These are phyloP conservation scores for Pyrgilauda ruficollis DNA, from an alignment of 2,113 vertebrate genomes.

Conservation along the genomic window DNA sequence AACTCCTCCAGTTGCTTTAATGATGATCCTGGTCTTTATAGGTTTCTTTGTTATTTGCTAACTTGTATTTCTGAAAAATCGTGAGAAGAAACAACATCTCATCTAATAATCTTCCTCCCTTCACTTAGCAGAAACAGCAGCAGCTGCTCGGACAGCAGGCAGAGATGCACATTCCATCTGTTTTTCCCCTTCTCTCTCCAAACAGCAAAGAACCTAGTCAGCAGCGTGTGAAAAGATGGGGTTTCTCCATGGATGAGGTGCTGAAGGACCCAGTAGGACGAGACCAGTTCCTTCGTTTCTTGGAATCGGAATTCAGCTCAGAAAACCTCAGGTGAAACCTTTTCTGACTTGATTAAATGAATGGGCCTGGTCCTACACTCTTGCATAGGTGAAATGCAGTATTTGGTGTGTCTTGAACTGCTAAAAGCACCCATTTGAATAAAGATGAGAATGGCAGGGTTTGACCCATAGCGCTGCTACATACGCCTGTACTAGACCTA, in stretches of 20 bases:
- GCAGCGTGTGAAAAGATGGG: conserved; percentile 93
- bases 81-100: background rate
- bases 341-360: background rate
- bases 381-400: background rate
- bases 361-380: background rate
- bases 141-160: background rate
- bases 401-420: background rate
- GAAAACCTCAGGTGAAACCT: conserved; percentile 90
- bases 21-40: background rate
- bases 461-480: background rate
- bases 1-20: background rate
- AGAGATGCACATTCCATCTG: conserved; percentile 32
- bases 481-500: background rate
- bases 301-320: conserved; percentile 97
- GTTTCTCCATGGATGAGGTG: conserved; percentile 91
- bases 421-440: background rate
- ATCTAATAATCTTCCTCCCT: background rate
- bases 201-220: conserved; percentile 91
- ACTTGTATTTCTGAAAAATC: background rate
- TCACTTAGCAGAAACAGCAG: conserved; percentile 28
- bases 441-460: background rate
- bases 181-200: conserved; percentile 33
- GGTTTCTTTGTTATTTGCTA: background rate
- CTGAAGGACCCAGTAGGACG: conserved; percentile 89
- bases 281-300: conserved; percentile 93